Conservation (phyloP, 1,140 invertebrate species). For the Sycophila sp. region DNA sequence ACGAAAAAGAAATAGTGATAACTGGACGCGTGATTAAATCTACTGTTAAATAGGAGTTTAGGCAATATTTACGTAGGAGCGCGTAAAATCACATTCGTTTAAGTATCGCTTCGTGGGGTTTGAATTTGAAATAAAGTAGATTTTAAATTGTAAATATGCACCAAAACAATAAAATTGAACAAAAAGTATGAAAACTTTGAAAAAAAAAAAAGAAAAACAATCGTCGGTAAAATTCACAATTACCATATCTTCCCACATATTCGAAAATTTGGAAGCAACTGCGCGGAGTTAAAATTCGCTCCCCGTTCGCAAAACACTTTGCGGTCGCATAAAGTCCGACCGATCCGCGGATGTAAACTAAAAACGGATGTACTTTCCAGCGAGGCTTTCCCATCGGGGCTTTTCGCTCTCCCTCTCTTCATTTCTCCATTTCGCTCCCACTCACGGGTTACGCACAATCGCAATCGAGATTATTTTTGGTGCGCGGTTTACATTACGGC, state of each 20-base stretch:
- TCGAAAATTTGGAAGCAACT: background rate
- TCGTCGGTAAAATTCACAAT: background rate
- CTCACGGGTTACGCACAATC: background rate
- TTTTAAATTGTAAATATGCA: too few relatives aligned
- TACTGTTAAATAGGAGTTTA: too few relatives aligned
- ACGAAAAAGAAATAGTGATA: too few relatives aligned
- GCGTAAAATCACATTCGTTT: too few relatives aligned
- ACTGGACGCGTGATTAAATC: too few relatives aligned
- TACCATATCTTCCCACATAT: slow-evolving; percentile 39
- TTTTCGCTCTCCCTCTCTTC: slow-evolving; percentile 6
- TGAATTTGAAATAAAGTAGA: too few relatives aligned
- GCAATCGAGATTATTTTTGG: slow-evolving; percentile 31
- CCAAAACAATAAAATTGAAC: too few relatives aligned
- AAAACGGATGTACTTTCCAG: slow-evolving; percentile 9
- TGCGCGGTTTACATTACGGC: slow-evolving; percentile 19
- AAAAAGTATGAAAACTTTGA: too few relatives aligned
- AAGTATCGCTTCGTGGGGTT: too few relatives aligned
- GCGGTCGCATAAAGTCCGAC: background rate
- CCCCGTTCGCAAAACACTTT: background rate
- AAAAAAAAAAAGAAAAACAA: background rate
- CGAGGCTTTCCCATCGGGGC: slow-evolving; percentile 14
- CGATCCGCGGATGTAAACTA: slow-evolving; percentile 15
- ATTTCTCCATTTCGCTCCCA: slow-evolving; percentile 19
- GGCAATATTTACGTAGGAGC: too few relatives aligned
- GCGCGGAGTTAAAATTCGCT: background rate